Evolutionary conservation across 2,888 invertebrate species (phyloP).

Genomic region (Aricia artaxerxes): DNA sequence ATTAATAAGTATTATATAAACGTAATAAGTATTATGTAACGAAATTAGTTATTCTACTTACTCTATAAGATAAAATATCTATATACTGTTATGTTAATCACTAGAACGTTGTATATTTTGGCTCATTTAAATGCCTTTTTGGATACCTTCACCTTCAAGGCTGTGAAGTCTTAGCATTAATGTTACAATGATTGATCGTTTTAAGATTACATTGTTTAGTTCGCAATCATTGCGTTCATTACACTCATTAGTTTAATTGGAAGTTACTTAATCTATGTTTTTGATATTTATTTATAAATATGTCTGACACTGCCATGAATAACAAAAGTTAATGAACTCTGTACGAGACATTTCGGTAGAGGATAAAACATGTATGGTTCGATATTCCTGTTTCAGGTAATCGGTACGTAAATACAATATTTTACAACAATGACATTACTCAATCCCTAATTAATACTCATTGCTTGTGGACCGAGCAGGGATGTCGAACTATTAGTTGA

Average conservation of each 20-base stretch:
- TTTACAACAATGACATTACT: constrained; percentile 16
- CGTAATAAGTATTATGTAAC: background rate
- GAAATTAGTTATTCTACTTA: background rate
- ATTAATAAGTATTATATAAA: background rate
- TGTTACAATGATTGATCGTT: background rate
- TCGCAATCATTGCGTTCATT: background rate
- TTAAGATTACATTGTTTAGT: background rate
- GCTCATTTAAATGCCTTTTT: background rate
- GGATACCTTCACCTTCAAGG: background rate
- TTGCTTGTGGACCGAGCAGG: constrained; percentile 2
- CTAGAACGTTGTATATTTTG: background rate
- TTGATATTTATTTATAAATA: constrained; percentile 29
- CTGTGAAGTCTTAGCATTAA: constrained; percentile 1
- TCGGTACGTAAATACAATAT: constrained; percentile 19
- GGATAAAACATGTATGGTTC: background rate
- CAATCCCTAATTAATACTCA: background rate
- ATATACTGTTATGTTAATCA: background rate
- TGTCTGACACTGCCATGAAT: constrained; percentile 28
- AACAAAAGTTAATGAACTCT: constrained; percentile 10
- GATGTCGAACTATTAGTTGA: constrained; percentile 5
- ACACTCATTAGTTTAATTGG: background rate
- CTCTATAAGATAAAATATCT: constrained; percentile 1
- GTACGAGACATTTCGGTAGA: background rate
- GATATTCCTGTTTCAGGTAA: constrained; percentile 6
- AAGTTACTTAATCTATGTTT: constrained; percentile 9